These are phyloP conservation scores for Diogma glabrata DNA, from an alignment of 2,888 invertebrate genomes.

Conservation along the genomic window DNA sequence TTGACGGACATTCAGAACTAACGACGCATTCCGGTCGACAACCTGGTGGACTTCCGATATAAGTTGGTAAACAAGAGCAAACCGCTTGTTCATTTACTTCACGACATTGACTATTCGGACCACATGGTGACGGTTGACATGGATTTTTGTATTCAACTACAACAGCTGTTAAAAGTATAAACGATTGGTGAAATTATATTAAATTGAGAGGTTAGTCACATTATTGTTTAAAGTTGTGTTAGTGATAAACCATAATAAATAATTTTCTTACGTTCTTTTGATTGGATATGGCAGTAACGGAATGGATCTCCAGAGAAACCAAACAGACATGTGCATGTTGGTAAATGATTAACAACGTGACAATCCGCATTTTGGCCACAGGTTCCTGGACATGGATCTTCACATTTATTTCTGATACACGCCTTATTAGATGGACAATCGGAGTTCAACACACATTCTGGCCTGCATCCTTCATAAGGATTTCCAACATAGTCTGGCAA, in stretches of 20 bases:
- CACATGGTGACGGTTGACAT: conserved; percentile 68
- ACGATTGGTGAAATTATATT: too few relatives aligned
- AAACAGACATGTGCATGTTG: conserved; percentile 52
- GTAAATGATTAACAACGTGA: conserved; percentile 59
- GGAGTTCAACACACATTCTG: conserved; percentile 58
- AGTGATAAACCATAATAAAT: too few relatives aligned
- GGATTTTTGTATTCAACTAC: conserved; percentile 38
- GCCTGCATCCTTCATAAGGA: conserved; percentile 64
- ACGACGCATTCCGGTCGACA: conserved; percentile 71
- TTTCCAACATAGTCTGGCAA: conserved; percentile 60
- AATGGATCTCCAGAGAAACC: conserved; percentile 70
- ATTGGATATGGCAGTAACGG: conserved; percentile 42
- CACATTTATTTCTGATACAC: conserved; percentile 60
- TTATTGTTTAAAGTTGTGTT: too few relatives aligned
- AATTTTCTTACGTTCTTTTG: conserved; percentile 38
- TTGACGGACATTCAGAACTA: conserved; percentile 62
- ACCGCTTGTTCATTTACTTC: conserved; percentile 51
- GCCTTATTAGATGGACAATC: conserved; percentile 60
- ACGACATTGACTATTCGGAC: conserved; percentile 61
- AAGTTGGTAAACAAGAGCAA: conserved; percentile 57
- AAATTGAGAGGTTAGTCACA: too few relatives aligned
- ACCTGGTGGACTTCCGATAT: conserved; percentile 61
- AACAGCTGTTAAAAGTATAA: too few relatives aligned
- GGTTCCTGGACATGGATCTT: conserved; percentile 66
- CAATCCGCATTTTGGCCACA: conserved; percentile 66